Evolutionary conservation across 2,888 invertebrate genomes (phyloP).

Genomic region (Caenorhabditis japonica): DNA sequence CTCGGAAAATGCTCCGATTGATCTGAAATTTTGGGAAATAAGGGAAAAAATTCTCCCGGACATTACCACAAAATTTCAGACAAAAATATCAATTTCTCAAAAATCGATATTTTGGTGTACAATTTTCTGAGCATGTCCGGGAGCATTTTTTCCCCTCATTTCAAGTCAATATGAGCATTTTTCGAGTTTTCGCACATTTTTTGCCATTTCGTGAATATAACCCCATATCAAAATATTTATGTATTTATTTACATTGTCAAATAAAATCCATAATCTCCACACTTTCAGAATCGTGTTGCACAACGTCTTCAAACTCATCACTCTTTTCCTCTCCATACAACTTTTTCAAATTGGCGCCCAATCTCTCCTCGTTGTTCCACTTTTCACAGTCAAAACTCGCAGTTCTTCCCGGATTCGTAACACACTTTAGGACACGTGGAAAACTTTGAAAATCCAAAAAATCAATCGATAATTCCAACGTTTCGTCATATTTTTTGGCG

Average conservation of each 20-base stretch:
- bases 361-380: slow-evolving; percentile 38
- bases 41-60: too few species aligned
- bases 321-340: slow-evolving; percentile 29
- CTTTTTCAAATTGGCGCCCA: slow-evolving; percentile 26
- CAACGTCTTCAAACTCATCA: slow-evolving; percentile 4
- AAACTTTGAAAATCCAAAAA: slow-evolving; percentile 22
- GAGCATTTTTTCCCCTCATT: too few species aligned
- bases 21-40: too few species aligned
- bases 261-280: slow-evolving; percentile 42
- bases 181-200: too few species aligned
- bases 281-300: slow-evolving; percentile 10
- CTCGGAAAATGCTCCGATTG: too few species aligned
- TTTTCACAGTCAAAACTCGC: slow-evolving; percentile 41
- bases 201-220: background rate
- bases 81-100: too few species aligned
- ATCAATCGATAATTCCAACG: slow-evolving; percentile 18
- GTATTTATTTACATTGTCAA: too few species aligned
- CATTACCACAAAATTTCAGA: too few species aligned
- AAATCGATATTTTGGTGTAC: too few species aligned
- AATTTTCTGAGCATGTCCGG: too few species aligned
- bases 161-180: too few species aligned
- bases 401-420: slow-evolving; percentile 15
- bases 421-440: slow-evolving; percentile 27
- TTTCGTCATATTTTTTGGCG: slow-evolving; percentile 21
- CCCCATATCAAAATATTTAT: too few species aligned